phyloP scores from a whole-genome alignment of 1,140 invertebrate genomes.

The Zeugodacus cucurbitae region DNA sequence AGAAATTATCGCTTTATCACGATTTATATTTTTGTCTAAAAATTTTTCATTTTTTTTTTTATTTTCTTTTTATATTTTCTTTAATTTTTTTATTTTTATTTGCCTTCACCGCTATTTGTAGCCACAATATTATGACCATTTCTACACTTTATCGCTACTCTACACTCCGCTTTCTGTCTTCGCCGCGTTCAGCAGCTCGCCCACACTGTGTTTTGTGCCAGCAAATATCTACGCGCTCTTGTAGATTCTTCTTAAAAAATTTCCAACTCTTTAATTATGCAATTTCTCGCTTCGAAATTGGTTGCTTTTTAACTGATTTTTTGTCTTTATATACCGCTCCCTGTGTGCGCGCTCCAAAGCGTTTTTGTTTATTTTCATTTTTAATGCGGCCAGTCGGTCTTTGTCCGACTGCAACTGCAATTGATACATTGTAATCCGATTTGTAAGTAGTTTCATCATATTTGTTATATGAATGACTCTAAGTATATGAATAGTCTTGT shows the following conservation, averaged over 20 bases:
- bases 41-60: not conserved
- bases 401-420: not conserved
- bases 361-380: not conserved
- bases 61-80: too few species aligned
- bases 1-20: slow-evolving; percentile 35
- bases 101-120: not conserved
- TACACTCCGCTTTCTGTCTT: not conserved
- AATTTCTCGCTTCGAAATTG: slow-evolving; percentile 25
- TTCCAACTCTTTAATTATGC: slow-evolving; percentile 12
- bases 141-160: not conserved
- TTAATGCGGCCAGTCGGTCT: not conserved
- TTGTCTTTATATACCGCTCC: not conserved
- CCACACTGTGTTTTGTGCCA: too few species aligned
- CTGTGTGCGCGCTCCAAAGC: not conserved
- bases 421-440: not conserved
- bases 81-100: not conserved
- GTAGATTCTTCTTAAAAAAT: slow-evolving; percentile 8
- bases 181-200: too few species aligned
- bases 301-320: not conserved
- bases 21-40: slow-evolving; percentile 3
- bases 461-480: not conserved
- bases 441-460: slow-evolving; percentile 21
- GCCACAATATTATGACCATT: not conserved
- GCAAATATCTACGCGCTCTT: not conserved
- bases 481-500: too few species aligned